phyloP scores from a whole-genome alignment of 1,140 invertebrate genomes.

The Teleogryllus occipitalis region DNA sequence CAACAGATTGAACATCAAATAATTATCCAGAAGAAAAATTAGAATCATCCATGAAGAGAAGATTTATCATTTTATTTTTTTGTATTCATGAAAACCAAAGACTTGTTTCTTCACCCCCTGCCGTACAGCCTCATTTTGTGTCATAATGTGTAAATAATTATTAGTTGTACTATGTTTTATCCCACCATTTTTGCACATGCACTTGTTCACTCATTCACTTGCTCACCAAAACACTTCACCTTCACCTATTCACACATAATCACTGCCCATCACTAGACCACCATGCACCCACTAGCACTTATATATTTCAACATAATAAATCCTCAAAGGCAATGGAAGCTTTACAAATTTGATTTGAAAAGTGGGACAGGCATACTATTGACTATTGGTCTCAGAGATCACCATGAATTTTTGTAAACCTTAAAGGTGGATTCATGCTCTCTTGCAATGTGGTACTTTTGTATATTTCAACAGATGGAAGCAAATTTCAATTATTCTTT shows the following conservation, averaged over 20 bases:
- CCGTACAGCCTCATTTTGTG: slow-evolving; percentile 2
- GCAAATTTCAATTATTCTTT: too few species aligned
- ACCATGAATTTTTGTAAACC: too few species aligned
- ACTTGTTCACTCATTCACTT: background rate
- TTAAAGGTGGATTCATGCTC: too few species aligned
- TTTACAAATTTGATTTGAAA: background rate
- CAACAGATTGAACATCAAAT: background rate
- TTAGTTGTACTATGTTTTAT: background rate
- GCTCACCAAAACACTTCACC: background rate
- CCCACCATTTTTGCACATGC: background rate
- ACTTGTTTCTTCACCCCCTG: slow-evolving; percentile 9
- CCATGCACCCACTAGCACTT: background rate
- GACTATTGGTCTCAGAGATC: background rate
- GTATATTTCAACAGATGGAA: too few species aligned
- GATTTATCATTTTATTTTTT: slow-evolving; percentile 16
- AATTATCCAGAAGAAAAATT: background rate
- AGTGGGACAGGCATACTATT: background rate
- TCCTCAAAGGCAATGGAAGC: background rate
- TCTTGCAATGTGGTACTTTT: too few species aligned
- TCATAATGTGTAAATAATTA: slow-evolving; percentile 7
- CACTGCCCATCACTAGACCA: background rate
- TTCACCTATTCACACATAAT: background rate
- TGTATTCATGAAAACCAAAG: slow-evolving; percentile 15
- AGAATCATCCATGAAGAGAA: background rate
- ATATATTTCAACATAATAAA: background rate